Evolutionary conservation across 2,113 vertebrate genomes (phyloP), one percentile per base, ranked within the genome.

Genomic region (Nibea albiflora): DNA sequence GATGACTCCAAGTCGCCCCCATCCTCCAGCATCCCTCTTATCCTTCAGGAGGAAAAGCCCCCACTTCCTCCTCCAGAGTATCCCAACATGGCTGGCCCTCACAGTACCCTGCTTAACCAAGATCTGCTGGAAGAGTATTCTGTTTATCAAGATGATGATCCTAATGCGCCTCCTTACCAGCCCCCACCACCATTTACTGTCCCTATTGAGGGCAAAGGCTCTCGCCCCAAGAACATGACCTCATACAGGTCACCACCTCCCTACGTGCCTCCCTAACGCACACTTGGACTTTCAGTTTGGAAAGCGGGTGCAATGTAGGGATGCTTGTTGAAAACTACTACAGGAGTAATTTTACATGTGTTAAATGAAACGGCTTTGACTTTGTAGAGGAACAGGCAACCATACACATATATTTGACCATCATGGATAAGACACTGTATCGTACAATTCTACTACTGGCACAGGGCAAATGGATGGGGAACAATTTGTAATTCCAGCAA

Each of bases 221-320:
- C 97, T 52, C 98, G 98, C 60, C 98, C 98, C 82, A 99, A 98
- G 94, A 99, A 99, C 95, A 99, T 98, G 98, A 98, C 98, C 94
- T 94, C 97, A 0, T 99, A 99, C 95, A 95, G 98, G 95, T 99
- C 97, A 28, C 98, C 98, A 5, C 98, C 98, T 1, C 98, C 98
- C 73, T 99, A 99, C 0, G 98, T 99, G 16, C 98, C 98, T 84
- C 98, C 98, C 95, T 99, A 98, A 98, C 80, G 31, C 75, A 77
- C 54, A 76, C 49, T 46, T n/a, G 58, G 78, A 83, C 74, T 84
- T 85, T 86, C 69, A 78, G 49, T 88, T 77, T 83, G 76, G 80
- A 88, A 91, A 88, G 84, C 85, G 83, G 85, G 84, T 87, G 84
- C 84, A 84, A 74, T 64, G 73, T 90, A 70, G 84, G 88, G 88